Evolutionary conservation across 2,113 vertebrate species (phyloP).

Genomic region (Shinisaurus crocodilurus): DNA sequence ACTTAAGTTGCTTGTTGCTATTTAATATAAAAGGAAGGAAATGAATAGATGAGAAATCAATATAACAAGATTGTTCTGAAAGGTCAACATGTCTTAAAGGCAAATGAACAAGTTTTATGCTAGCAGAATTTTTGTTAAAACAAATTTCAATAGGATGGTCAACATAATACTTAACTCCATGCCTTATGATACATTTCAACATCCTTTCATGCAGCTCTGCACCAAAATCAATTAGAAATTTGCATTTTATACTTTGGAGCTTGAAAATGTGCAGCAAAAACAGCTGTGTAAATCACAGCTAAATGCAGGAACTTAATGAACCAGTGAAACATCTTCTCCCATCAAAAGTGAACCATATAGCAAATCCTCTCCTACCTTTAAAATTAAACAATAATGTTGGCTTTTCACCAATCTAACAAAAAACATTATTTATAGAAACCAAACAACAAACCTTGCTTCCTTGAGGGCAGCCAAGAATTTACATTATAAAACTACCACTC

Average conservation of each 20-base stretch:
- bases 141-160: conserved; percentile 32
- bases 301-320: conserved; percentile 12
- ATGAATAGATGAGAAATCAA: conserved; percentile 55
- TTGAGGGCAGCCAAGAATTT: not conserved
- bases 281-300: not conserved
- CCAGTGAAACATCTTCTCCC: not conserved
- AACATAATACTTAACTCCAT: conserved; percentile 8
- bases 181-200: conserved; percentile 13
- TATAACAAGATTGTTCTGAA: conserved; percentile 47
- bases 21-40: conserved; percentile 61
- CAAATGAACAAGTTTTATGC: conserved; percentile 12
- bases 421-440: not conserved
- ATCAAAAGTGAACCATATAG: not conserved
- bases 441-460: not conserved
- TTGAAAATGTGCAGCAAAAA: conserved; percentile 16
- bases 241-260: conserved; percentile 27
- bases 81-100: conserved; percentile 58
- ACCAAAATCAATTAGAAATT: conserved; percentile 49
- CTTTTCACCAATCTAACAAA: not conserved
- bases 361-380: not conserved
- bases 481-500: not conserved
- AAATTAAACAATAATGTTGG: not conserved
- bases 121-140: conserved; percentile 29
- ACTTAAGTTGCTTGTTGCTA: conserved; percentile 37
- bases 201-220: not conserved